These are phyloP conservation scores for Peucedramus taeniatus DNA, from an alignment of 2,113 vertebrate genomes.

Conservation along the genomic window DNA sequence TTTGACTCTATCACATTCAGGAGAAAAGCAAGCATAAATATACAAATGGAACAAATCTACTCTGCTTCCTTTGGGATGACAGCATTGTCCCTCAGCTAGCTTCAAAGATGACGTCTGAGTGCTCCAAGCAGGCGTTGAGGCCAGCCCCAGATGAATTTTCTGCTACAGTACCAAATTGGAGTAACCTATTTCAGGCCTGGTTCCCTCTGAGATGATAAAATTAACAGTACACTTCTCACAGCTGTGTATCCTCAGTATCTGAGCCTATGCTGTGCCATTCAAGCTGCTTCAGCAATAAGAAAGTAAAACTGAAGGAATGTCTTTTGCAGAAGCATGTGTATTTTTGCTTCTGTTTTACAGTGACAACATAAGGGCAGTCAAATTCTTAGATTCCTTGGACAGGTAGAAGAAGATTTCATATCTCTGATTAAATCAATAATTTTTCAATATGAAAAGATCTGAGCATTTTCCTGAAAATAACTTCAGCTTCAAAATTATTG, in stretches of 20 bases:
- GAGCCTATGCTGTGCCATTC: constrained; percentile 13
- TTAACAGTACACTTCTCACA: constrained; percentile 16
- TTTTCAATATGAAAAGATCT: constrained; percentile 28
- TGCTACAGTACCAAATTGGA: constrained; percentile 32
- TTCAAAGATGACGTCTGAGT: background rate
- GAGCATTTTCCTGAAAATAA: constrained; percentile 52
- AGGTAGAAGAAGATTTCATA: constrained; percentile 35
- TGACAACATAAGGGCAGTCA: background rate
- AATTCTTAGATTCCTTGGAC: constrained; percentile 7
- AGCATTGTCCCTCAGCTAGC: background rate
- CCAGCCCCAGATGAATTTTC: background rate
- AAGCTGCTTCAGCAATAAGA: background rate
- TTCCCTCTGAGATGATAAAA: constrained; percentile 66
- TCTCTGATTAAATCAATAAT: constrained; percentile 55
- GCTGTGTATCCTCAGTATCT: constrained; percentile 7
- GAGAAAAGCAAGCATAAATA: background rate
- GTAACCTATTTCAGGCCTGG: constrained; percentile 51
- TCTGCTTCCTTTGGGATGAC: background rate
- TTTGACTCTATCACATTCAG: background rate
- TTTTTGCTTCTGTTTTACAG: constrained; percentile 45
- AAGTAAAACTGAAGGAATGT: background rate
- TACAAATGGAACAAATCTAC: background rate
- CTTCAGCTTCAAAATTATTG: constrained; percentile 38
- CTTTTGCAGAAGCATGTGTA: background rate
- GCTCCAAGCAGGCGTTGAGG: background rate